Evolutionary conservation across 2,113 vertebrate species (phyloP).

Genomic region (Pyrgilauda ruficollis): DNA sequence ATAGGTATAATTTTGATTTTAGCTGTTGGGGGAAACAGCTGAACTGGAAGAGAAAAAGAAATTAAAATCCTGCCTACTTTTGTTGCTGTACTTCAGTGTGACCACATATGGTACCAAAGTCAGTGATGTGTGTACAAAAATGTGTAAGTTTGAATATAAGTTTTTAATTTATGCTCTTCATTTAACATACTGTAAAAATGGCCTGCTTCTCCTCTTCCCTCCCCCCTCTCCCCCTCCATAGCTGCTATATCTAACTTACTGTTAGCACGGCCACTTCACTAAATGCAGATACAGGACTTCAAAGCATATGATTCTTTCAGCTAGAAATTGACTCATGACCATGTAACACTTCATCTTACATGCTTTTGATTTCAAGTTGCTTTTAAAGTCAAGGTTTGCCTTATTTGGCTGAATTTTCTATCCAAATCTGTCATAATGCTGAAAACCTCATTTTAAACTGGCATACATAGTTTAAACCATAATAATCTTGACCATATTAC

Average conservation of each 20-base stretch:
- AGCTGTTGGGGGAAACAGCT: not conserved
- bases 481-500: not conserved
- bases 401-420: not conserved
- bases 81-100: not conserved
- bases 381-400: not conserved
- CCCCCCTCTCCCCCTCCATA: too few species aligned
- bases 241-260: not conserved
- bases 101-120: not conserved
- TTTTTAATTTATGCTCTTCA: not conserved
- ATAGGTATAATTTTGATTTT: not conserved
- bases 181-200: not conserved
- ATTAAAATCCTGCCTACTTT: not conserved
- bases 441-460: not conserved
- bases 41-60: not conserved
- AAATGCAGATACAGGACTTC: not conserved
- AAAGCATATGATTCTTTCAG: not conserved
- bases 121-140: not conserved
- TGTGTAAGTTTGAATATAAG: not conserved
- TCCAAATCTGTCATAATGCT: not conserved
- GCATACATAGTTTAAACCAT: not conserved
- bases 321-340: not conserved
- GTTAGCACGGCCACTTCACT: not conserved
- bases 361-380: constrained; percentile 3
- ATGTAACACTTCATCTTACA: not conserved
- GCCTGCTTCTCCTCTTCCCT: not conserved